phyloP scores from a whole-genome alignment of 35 echinoderm and acorn worm species.

The Heliocidaris erythrogramma region DNA sequence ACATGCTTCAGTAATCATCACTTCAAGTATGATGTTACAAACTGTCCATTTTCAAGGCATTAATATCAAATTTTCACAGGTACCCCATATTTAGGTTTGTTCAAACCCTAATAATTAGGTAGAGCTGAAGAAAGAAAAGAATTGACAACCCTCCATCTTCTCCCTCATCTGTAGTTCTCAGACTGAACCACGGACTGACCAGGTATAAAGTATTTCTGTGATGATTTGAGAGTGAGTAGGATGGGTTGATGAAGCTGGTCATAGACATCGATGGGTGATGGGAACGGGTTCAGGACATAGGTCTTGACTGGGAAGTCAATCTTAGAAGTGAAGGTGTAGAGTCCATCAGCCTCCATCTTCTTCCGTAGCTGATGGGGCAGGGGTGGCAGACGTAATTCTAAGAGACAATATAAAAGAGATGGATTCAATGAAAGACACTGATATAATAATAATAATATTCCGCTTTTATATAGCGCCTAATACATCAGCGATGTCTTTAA shows the following conservation, averaged over 20 bases:
- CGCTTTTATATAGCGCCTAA: too few species aligned
- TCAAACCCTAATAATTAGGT: background rate
- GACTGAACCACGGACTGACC: constrained; percentile 78
- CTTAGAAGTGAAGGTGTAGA: constrained; percentile 93
- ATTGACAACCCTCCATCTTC: background rate
- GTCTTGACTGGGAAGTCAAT: constrained; percentile 98
- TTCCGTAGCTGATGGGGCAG: constrained; percentile 59
- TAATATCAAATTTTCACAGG: background rate
- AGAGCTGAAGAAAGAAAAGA: background rate
- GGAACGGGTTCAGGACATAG: constrained; percentile 90
- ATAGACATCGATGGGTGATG: constrained; percentile 90
- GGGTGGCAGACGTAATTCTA: constrained; percentile 86
- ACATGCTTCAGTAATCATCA: background rate
- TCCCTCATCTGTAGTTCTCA: constrained; percentile 71
- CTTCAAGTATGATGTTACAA: background rate
- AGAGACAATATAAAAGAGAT: constrained; percentile 25
- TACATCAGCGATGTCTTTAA: too few species aligned
- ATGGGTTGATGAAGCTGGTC: constrained; percentile 96
- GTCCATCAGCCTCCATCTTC: constrained; percentile 76
- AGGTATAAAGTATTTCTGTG: constrained; percentile 98
- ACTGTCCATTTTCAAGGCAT: background rate
- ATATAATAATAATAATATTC: too few species aligned
- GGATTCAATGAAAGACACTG: background rate
- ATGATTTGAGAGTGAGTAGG: constrained; percentile 87
- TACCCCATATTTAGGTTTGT: background rate